Evolutionary conservation across 2,797 vertebrate genomes (phyloP).

Genomic region (Gymnoscopelus microlampas): DNA sequence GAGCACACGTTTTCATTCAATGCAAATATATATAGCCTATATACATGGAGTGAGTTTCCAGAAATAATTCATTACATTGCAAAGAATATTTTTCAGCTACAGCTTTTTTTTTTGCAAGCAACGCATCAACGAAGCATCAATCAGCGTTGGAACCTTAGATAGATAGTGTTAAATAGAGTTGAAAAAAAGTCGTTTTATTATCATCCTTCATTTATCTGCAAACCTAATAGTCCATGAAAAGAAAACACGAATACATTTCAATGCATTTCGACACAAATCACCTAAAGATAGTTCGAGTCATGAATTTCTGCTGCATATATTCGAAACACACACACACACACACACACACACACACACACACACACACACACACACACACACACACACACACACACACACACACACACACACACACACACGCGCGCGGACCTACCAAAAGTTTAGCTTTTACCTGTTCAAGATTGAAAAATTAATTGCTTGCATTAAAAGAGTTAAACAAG

Average conservation of each 20-base stretch:
- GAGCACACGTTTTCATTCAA: no score
- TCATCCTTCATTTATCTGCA: constrained; percentile 87
- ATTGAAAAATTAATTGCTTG: no score
- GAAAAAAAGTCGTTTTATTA: constrained; percentile 88
- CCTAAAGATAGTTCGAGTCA: constrained; percentile 55
- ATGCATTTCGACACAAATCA: constrained; percentile 77
- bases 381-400: constrained; percentile 6
- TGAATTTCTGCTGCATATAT: constrained; percentile 41
- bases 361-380: constrained; percentile 8
- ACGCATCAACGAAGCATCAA: constrained; percentile 67
- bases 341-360: constrained; percentile 25
- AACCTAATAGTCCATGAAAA: constrained; percentile 88
- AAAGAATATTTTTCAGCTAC: no score
- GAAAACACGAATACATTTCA: constrained; percentile 86
- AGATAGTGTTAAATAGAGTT: constrained; percentile 87
- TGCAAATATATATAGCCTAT: no score
- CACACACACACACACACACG: constrained; percentile 14
- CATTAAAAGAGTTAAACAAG: no score
- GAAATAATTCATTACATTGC: no score
- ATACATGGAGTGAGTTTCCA: no score
- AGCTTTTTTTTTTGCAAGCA: constrained; percentile 25
- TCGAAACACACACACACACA: constrained; percentile 11
- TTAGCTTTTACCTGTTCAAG: no score
- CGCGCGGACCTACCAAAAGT: neutral
- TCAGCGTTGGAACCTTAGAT: constrained; percentile 72